These are phyloP conservation scores for Himantopus leucocephalus DNA, from an alignment of 2,113 vertebrate genomes.

Conservation along the genomic window DNA sequence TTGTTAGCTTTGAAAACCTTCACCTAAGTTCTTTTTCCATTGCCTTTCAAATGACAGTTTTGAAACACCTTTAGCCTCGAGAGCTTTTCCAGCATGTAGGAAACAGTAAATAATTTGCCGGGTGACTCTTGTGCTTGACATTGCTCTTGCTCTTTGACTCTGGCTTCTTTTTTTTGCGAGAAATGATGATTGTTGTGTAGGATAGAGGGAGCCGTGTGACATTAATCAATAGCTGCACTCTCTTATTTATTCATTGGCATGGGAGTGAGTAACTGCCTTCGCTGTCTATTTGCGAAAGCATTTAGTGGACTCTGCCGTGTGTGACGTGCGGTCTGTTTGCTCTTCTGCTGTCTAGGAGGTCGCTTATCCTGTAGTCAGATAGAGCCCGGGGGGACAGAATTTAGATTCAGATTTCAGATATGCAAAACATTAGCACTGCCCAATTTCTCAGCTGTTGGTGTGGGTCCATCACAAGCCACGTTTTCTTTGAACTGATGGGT, in stretches of 20 bases:
- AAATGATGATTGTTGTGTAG: slow-evolving; percentile 36
- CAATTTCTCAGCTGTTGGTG: not conserved
- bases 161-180: slow-evolving; percentile 17
- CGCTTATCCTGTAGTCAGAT: not conserved
- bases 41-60: slow-evolving; percentile 9
- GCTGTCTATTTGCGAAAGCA: not conserved
- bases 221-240: slow-evolving; percentile 65
- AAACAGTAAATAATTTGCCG: slow-evolving; percentile 67
- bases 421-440: not conserved
- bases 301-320: not conserved
- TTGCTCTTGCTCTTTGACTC: slow-evolving; percentile 56
- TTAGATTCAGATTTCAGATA: not conserved
- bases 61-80: slow-evolving; percentile 40
- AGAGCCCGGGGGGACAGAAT: not conserved
- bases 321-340: not conserved
- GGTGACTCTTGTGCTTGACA: slow-evolving; percentile 39
- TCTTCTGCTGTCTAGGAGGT: not conserved
- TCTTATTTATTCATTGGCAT: slow-evolving; percentile 61
- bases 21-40: not conserved
- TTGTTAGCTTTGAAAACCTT: slow-evolving; percentile 22
- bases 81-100: slow-evolving; percentile 24
- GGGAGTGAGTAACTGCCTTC: not conserved
- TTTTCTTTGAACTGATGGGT: not conserved
- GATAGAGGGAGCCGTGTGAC: not conserved
- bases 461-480: accelerated